Evolutionary conservation across 2,113 vertebrate species (phyloP).

Genomic region (Ginglymostoma cirratum): DNA sequence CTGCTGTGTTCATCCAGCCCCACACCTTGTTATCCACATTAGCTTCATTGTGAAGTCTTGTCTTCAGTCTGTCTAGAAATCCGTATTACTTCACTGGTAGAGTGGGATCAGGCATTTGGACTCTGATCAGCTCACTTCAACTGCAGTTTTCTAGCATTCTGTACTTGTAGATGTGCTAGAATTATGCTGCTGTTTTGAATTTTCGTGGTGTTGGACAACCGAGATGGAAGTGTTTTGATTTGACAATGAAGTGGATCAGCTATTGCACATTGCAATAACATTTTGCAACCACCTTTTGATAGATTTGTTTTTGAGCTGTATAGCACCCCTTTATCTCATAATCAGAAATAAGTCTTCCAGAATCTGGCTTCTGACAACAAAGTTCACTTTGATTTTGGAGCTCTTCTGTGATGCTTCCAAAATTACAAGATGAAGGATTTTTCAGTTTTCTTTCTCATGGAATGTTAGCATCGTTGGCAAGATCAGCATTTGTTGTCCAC

Average conservation of each 20-base stretch:
- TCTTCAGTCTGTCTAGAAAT: not conserved
- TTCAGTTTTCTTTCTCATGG: not conserved
- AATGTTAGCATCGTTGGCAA: not conserved
- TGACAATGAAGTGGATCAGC: not conserved
- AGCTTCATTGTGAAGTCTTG: not conserved
- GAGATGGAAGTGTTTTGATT: not conserved
- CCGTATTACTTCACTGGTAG: not conserved
- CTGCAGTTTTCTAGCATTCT: not conserved
- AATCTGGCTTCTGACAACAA: not conserved
- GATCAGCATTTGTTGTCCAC: not conserved
- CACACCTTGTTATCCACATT: too few relatives aligned
- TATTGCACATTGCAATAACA: not conserved
- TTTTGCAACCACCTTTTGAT: not conserved
- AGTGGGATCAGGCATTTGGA: not conserved
- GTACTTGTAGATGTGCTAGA: not conserved
- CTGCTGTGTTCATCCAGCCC: too few relatives aligned
- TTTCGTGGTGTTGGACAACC: not conserved
- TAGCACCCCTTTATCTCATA: not conserved
- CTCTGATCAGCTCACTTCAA: not conserved
- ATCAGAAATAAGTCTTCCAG: not conserved
- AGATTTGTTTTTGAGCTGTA: not conserved
- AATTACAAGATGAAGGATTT: not conserved
- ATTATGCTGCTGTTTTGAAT: not conserved
- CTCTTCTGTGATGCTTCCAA: not conserved
- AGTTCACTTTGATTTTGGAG: not conserved